Evolutionary conservation across 2,888 invertebrate species (phyloP).

Genomic region (Eupelmus urozonus): DNA sequence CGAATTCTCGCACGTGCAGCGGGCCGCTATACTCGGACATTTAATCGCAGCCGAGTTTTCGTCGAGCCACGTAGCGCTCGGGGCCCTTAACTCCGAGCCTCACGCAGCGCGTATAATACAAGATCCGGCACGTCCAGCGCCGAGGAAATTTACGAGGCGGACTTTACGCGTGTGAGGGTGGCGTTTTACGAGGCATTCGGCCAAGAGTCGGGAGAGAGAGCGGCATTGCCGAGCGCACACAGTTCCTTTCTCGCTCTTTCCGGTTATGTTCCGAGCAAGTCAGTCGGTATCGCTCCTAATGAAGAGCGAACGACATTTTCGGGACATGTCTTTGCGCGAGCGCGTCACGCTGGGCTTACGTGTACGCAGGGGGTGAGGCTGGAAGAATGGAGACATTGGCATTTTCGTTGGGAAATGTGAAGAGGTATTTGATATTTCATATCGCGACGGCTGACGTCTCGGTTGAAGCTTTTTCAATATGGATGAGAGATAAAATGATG

Average conservation of each 20-base stretch:
- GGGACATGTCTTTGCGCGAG: conserved; percentile 2
- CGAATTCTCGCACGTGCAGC: not conserved
- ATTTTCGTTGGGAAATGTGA: no score
- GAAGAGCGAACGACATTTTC: conserved; percentile 31
- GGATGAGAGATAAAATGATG: no score
- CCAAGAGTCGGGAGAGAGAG: no score
- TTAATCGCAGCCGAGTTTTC: not conserved
- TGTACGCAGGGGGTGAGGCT: no score
- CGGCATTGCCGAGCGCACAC: no score
- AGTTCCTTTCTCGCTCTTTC: no score
- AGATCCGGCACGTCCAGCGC: not conserved
- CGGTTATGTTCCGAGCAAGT: no score
- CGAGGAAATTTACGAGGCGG: conserved; percentile 61
- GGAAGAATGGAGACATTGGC: conserved; percentile 1
- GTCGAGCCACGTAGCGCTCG: conserved; percentile 37
- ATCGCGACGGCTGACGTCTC: no score
- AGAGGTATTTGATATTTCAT: no score
- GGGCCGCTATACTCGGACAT: not conserved
- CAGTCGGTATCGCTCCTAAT: no score
- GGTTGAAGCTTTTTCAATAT: no score
- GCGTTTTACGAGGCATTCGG: conserved; percentile 58
- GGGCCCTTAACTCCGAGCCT: conserved; percentile 21
- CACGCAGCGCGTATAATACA: not conserved
- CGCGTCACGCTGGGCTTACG: not conserved
- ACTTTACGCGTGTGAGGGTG: conserved; percentile 60